These are phyloP conservation scores for Accipiter cooperii DNA, from an alignment of 2,113 vertebrate species.

Conservation along the genomic window DNA sequence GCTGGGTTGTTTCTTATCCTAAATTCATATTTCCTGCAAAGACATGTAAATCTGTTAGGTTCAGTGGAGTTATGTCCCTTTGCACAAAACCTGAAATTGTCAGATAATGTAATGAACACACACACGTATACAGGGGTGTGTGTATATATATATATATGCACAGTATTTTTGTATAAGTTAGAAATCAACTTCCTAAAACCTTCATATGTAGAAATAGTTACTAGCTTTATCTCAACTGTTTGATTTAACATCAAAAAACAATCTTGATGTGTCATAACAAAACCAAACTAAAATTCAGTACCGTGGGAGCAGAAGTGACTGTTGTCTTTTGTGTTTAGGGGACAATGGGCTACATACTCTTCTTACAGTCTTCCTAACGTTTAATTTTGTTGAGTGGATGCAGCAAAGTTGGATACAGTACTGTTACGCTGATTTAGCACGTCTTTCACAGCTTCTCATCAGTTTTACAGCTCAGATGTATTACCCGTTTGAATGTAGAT, in stretches of 20 bases:
- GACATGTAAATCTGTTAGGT: background rate
- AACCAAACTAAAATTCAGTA: background rate
- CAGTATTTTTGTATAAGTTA: background rate
- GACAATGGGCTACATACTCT: background rate
- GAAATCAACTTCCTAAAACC: background rate
- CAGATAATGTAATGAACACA: background rate
- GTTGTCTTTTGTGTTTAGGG: background rate
- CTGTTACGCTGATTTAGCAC: background rate
- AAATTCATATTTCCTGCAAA: background rate
- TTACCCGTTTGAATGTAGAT: background rate
- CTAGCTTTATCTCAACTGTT: background rate
- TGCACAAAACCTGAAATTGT: background rate
- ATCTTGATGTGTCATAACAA: background rate
- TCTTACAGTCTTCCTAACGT: background rate
- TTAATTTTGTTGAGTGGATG: background rate
- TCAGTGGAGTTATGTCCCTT: background rate
- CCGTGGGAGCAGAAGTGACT: background rate
- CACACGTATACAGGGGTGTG: background rate
- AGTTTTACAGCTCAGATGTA: background rate
- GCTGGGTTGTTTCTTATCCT: background rate
- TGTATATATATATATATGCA: background rate
- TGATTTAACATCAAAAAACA: background rate
- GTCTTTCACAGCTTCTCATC: background rate
- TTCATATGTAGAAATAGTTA: background rate
- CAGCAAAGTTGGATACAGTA: background rate